Evolutionary conservation across 1,140 invertebrate species (phyloP), one percentile per base, ranked within the genome.

Genomic region (Pseudomyrmex gracilis): DNA sequence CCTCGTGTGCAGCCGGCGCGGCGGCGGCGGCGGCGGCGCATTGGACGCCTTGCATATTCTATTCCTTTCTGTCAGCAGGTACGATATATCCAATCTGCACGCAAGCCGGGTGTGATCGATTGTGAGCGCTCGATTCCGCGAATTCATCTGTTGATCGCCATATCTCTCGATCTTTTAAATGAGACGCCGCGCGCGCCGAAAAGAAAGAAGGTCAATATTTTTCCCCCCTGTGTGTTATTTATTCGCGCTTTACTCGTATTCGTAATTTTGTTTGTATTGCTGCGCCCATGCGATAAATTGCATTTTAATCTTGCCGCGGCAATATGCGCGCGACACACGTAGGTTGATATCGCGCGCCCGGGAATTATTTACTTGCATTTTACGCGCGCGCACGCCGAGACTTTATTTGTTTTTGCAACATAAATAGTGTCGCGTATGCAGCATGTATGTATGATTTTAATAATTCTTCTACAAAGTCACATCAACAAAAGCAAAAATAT

Each of bases 1-100:
- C 43, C 12, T 61, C 47, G 45, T 76, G 57, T 47, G 34, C 43
- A 22, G 43, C n/a, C 24, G 17, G 24, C 47, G 17, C 7, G 20
- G 45, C 58, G 45, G n/a, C 43, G 43, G 43, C 24, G 17, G 24
- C 47, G 22, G 17, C 7, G 20, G 45, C 58, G 45, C 58, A 66
- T 57, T 70, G 61, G 47, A 73, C 53, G 53, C 73, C 74, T 86
- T 87, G 53, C 55, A 87, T 87, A 87, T 87, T 87, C 86, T 51
- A 85, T 78, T 83, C 60, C 49, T 53, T 82, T 82, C 51, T 51
- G 58, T 60, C 67, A 83, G 64, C 66, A 80, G 45, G 83, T 34
- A 34, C 5, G 34, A 34, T 34, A 84, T 82, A 76, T 43, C 55
- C 76, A 85, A 88, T 85, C 83, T 77, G 83, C 73, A 73, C 61